Evolutionary conservation across 2,797 vertebrate genomes (phyloP), one percentile per base, ranked within the genome.

Genomic region (Sebastes kiyomatsui): DNA sequence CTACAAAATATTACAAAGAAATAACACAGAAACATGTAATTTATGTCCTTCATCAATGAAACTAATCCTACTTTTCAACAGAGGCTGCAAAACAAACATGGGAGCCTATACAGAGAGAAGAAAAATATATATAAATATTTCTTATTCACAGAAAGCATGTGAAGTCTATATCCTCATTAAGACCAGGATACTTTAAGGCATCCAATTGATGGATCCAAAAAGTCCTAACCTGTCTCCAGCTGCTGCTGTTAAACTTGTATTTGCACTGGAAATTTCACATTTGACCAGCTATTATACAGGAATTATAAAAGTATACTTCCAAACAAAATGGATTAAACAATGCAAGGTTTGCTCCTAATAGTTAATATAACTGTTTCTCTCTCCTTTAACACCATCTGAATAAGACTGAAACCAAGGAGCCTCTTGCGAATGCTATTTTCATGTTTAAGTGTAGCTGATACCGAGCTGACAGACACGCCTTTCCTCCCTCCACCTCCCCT

Each of bases 391-490:
- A 56, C 11, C 25, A 4, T 5, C 27, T 30, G 49, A 62, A 8
- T 8, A 8, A 60, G 7, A 23, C 27, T 46, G 52, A 68, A 76
- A 58, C 42, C 46, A 7, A 33, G n/a, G 30, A 67, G 54, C 33
- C 28, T 70, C 75, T 32, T 4, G 5, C 52, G 27, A 74, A 75
- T 66, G 46, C 28, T 77, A 49, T 73, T 79, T 73, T 75, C 27
- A 58, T 77, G 71, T 77, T 64, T 38, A 72, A 72, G 52, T 30
- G 28, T 22, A 80, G 55, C 67, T 77, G 74, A 90, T 60, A 80
- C 42, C 12, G 71, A 84, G 61, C 67, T 62, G 42, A 59, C 60
- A 30, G 69, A 69, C 75, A 72, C 32, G 42, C 52, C 28, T 77
- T 77, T 87, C 32, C 77, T 75, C 77, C 72, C 64, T 70, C 67